Evolutionary conservation across 2,113 vertebrate genomes (phyloP), one percentile per base, ranked within the genome.

Genomic region (Rhinolophus sinicus): DNA sequence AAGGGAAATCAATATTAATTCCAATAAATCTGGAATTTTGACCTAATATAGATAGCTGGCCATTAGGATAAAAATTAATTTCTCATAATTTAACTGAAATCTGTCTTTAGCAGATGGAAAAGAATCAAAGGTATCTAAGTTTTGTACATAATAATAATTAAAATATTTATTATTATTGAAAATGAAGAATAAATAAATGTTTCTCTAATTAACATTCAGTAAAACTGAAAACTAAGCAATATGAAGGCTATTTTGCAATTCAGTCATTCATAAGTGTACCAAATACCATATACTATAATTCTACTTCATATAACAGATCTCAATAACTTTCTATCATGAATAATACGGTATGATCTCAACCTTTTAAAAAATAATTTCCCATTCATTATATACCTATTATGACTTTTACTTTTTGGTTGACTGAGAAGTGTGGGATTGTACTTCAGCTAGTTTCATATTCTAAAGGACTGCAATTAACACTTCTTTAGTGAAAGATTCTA

Each of bases 401-500:
- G 47, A 47, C 26, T 96, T 72, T 44, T 21, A 65, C 16, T 50
- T 93, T 94, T 60, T 62, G n/a, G 58, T 87, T 87, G 22, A 60
- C 56, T 85, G 14, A 58, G 40, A 88, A 92, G 33, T 62, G 2
- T 44, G 33, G 82, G 28, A 62, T 93, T 77, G 83, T 90, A 56
- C 12, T 76, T 88, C 56, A 90, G 26, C n/a, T 94, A 54, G 76
- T 93, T 92, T 90, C 70, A 56, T 96, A 73, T 54, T 88, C 33
- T 47, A 82, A 91, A 93, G 22, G 35, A 56, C 11, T 72, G 15
- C 19, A 88, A 92, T 93, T 96, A 88, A 73, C 77, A 86, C 90
- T 73, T 97, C 52, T 89, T 82, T 64, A 93, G 72, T 70, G 88
- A 87, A 87, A 96, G 70, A 64, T 75, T 94, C 35, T 58, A 87